phyloP scores from a whole-genome alignment of 2,797 vertebrate genomes.

The Gambelia wislizenii region DNA sequence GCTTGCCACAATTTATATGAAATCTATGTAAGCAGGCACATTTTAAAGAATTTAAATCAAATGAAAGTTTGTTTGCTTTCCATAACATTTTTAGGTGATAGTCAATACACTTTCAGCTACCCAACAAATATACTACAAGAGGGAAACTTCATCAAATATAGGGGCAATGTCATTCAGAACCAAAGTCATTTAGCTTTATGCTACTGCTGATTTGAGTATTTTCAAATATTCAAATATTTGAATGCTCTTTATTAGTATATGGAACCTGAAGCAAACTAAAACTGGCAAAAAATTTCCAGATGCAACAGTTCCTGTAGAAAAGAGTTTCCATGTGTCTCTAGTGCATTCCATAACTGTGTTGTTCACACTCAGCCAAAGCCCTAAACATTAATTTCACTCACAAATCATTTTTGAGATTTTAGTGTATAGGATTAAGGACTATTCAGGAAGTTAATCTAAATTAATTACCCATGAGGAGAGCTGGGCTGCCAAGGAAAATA shows the following conservation, averaged over 20 bases:
- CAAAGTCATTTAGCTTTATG: background rate
- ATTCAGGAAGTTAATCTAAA: conserved; percentile 47
- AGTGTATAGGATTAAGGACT: conserved; percentile 29
- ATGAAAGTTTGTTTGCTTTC: conserved; percentile 6
- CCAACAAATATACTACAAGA: background rate
- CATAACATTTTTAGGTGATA: background rate
- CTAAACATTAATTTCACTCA: conserved; percentile 32
- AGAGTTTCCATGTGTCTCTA: background rate
- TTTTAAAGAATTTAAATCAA: background rate
- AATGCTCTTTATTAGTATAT: background rate
- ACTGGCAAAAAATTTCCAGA: conserved; percentile 4
- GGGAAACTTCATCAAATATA: background rate
- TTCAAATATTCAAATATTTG: background rate
- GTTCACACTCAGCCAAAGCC: conserved; percentile 44
- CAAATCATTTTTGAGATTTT: conserved; percentile 58
- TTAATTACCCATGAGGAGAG: conserved; percentile 52
- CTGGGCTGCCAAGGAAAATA: conserved; percentile 29
- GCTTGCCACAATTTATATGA: background rate
- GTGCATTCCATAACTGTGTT: rapidly evolving
- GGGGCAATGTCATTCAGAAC: background rate
- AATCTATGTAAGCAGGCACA: background rate
- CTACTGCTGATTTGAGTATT: background rate
- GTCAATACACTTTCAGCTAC: background rate
- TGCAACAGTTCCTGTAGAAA: conserved; percentile 28
- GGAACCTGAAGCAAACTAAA: conserved; percentile 4